Evolutionary conservation across 1,140 invertebrate species (phyloP), one percentile per base, ranked within the genome.

Genomic region (Conus betulinus): DNA sequence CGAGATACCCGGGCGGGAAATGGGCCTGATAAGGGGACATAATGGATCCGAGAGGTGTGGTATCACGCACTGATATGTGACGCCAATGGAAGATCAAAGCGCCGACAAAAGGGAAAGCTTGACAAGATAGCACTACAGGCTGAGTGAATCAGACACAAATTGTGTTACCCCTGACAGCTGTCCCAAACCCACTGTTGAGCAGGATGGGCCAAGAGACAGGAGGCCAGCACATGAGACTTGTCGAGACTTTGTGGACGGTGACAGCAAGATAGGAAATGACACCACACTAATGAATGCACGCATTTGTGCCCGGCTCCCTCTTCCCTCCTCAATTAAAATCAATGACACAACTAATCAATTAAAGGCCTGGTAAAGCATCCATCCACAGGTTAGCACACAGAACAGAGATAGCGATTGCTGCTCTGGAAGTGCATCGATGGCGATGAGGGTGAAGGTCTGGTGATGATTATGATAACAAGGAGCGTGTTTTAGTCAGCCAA

Each of bases 61-160:
- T 53, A 53, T 53, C 39, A 51, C 79, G 7, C 39, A 13, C 79
- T 23, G 79, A 53, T 51, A 51, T 51, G 51, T 81, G 79, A 81
- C 27, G 79, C 79, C 27, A 15, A 81, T 5, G 15, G 76, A 78
- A 20, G 79, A 81, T 81, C 79, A 81, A 81, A 81, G 79, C 51
- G 15, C 79, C 39, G 39, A 39, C 39, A 81, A 81, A 81, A 81
- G 79, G 67, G 79, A 55, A 55, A 81, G 79, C 27, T 81, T 81
- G 79, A 81, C 79, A 81, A 81, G 79, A 81, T 81, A 81, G 79
- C 79, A 53, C 79, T 23, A 23, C 51, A 53, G 27, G 4, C 27
- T 53, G 79, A 81, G 39, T 81, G 79, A 81, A 81, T 81, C 79
- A 52, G 51, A 81, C 79, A 81, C 79, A 81, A 81, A 81, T 81